Evolutionary conservation across 2,113 vertebrate genomes (phyloP), one percentile per base, ranked within the genome.

Genomic region (Oncorhynchus clarkii): DNA sequence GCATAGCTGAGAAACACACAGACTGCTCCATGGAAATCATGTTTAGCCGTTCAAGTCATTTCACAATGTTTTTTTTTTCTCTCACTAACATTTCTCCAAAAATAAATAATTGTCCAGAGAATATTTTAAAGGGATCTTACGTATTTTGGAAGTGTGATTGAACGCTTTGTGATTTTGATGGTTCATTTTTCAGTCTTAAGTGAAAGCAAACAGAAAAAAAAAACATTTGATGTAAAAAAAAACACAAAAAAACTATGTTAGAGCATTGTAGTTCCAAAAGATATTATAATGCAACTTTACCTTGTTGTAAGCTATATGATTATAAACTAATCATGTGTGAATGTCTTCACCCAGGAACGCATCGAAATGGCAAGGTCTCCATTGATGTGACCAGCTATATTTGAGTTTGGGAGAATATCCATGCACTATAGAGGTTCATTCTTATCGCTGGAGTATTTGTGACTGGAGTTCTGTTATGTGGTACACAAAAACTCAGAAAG

Each of bases 81-180:
- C n/a, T 22, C 59, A 62, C n/a, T 3, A 22, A 62, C 59, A 9
- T 7, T 8, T n/a, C 2, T 22, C 6, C 59, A 22, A 62, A 62
- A 62, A 22, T 22, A 62, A 62, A 62, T 22, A 24, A 62, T 62
- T 62, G 59, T 2, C 31, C 18, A 34, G 29, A 68, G 20, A 20
- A 31, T 34, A n/a, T n/a, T 75, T 86, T 76, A 89, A 86, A 84
- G 74, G 82, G 78, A 84, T 79, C 65, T 86, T 69, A 9, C 68
- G 74, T 70, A 24, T 70, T 64, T 51, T 70, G 45, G 71, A 71
- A 39, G 34, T 82, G 78, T 29, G 11, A 65, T 74, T 86, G 79
- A 16, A 71, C 8, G 73, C 64, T 73, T 78, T 78, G 34, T 79
- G 81, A 69, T 74, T 72, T 82, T 29, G 26, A 62, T 39, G 59